Evolutionary conservation across 2,113 vertebrate species (phyloP), one percentile per base, ranked within the genome.

Genomic region (Grantiella picta): DNA sequence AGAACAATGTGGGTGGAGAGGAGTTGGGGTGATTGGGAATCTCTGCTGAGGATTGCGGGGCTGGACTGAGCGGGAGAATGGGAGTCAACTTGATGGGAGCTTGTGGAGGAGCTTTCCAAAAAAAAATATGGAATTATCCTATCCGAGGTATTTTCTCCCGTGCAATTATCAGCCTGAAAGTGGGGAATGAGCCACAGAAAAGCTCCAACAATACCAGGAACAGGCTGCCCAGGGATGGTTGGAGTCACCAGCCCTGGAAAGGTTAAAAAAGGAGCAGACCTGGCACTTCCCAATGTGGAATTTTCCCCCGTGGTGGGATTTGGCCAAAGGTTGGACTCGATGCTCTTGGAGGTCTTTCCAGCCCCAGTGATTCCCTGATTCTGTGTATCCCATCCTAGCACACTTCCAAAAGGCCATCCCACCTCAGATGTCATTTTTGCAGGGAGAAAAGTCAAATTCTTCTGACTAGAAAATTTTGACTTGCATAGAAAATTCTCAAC

Each of bases 201-300:
- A 17, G 24, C 10, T 24, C 4, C 2, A 11, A 0, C 0, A 15
- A 17, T 1, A 2, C 9, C 11, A 1, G 24, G 10, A 23, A 10
- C 9, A 44, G 44, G 22, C 22, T 72, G 25, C 8, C 11, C 15
- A 12, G 24, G 38, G 20, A 2, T 3, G 11, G 35, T 2, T 25
- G 61, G 69, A 24, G 24, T 40, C 52, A 7, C 27, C 36, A 16
- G 2, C 11, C 13, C 47, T 47, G 61, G 19, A 54, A 31, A 16
- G 2, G 53, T 21, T n/a, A 3, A 29, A 25, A 17, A 21, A 22
- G 20, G 29, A 45, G 20, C 0, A 8, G 19, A 29, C 0, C 7
- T 25, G 21, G 24, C 38, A 15, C 7, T 35, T 22, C 10, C 7
- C n/a, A 10, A 4, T 1, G 28, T 21, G 28, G 38, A 13, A 25